A percentile compares a stretch with the other conserved stretches of the same genome.
Evolutionary conservation across 2,113 vertebrate genomes (phyloP).

Genomic region (Oceanites oceanicus): DNA sequence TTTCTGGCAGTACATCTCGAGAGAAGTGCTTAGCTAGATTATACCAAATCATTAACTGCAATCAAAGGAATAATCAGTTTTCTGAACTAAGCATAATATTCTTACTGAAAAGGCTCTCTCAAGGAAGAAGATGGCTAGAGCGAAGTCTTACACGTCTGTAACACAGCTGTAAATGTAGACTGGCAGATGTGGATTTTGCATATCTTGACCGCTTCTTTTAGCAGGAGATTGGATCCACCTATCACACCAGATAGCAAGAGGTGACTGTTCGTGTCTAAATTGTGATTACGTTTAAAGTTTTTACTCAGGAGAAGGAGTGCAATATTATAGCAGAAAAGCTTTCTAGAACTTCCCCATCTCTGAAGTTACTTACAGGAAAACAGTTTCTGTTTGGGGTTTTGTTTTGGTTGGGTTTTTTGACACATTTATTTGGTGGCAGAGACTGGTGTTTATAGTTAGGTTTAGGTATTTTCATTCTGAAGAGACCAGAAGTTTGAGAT

Average conservation of each 20-base stretch:
- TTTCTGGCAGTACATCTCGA: not conserved
- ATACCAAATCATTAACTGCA: not conserved
- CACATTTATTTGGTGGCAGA: not conserved
- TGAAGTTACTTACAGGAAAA: not conserved
- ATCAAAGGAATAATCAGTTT: not conserved
- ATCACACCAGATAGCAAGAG: not conserved
- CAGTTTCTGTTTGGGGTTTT: not conserved
- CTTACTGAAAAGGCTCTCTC: not conserved
- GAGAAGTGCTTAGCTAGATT: not conserved
- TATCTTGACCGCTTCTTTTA: not conserved
- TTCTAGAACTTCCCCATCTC: not conserved
- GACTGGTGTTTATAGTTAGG: not conserved
- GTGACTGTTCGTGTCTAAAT: not conserved
- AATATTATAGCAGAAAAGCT: not conserved
- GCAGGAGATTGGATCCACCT: not conserved
- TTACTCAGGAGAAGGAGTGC: not conserved
- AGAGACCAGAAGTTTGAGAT: not conserved
- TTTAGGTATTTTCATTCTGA: not conserved
- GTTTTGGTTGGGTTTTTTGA: rapidly evolving
- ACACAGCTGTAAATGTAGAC: not conserved
- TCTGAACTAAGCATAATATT: not conserved
- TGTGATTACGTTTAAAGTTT: not conserved
- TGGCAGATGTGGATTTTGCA: not conserved
- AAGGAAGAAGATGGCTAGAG: not conserved
- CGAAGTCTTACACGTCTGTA: not conserved